Conservation (phyloP, 2,113 vertebrate species). For the Ceyx cyanopectus region DNA sequence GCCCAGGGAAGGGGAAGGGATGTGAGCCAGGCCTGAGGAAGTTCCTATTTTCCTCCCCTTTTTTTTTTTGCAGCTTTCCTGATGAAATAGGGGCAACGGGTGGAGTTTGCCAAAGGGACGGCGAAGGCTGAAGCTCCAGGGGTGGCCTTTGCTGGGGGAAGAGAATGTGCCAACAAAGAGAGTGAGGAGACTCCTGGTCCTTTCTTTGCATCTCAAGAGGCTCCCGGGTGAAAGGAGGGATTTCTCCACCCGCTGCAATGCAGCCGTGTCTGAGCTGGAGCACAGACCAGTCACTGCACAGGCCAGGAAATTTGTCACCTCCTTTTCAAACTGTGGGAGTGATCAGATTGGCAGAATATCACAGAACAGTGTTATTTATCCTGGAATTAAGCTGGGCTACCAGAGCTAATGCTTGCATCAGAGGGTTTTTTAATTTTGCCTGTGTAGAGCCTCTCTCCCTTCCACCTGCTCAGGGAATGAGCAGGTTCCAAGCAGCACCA, state of each 20-base stretch:
- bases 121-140: neutral
- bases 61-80: constrained; percentile 37
- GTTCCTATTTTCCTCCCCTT: constrained; percentile 12
- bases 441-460: neutral
- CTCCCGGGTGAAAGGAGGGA: neutral
- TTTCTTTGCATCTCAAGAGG: neutral
- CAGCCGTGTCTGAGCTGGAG: neutral
- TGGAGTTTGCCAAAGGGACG: neutral
- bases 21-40: constrained; percentile 38
- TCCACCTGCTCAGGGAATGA: neutral
- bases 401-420: neutral
- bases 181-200: neutral
- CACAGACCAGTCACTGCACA: neutral
- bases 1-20: constrained; percentile 20
- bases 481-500: neutral
- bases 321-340: constrained; percentile 21
- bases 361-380: constrained; percentile 22
- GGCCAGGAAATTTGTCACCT: constrained; percentile 65
- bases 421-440: neutral
- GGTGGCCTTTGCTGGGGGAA: neutral
- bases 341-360: constrained; percentile 62
- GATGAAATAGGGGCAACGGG: neutral
- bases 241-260: neutral
- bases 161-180: rapidly evolving
- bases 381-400: constrained; percentile 20